Conservation (phyloP, 2,888 invertebrate species). For the Pristionchus mayeri region DNA sequence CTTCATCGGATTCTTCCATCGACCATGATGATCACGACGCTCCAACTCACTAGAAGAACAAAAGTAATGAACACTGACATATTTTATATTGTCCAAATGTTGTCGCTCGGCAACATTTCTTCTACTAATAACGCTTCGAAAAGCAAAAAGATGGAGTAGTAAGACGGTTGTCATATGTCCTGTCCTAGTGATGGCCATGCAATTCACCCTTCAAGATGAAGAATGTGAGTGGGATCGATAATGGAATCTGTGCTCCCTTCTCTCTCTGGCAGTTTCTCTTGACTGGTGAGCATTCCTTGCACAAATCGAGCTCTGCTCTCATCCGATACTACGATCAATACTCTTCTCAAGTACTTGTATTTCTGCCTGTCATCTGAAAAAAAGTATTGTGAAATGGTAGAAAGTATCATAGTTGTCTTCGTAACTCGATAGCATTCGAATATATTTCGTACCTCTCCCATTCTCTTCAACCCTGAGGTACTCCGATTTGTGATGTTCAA, state of each 20-base stretch:
- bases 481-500: too few species aligned
- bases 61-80: too few species aligned
- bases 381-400: too few species aligned
- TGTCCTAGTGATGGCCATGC: not conserved
- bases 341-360: not conserved
- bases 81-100: too few species aligned
- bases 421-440: too few species aligned
- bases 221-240: not conserved
- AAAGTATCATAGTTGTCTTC: too few species aligned
- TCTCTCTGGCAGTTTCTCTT: not conserved
- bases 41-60: not conserved
- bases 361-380: too few species aligned
- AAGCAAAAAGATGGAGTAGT: not conserved
- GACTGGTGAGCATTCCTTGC: not conserved
- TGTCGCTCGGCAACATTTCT: too few species aligned
- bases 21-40: not conserved
- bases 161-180: too few species aligned
- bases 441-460: too few species aligned
- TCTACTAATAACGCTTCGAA: not conserved
- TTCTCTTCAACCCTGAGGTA: too few species aligned
- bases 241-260: not conserved
- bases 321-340: slow-evolving; percentile 14
- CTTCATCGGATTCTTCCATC: not conserved
- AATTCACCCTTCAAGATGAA: not conserved
- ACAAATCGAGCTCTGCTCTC: not conserved